phyloP scores from a whole-genome alignment of 2,113 vertebrate species.

The Anarhynchus alexandrinus region DNA sequence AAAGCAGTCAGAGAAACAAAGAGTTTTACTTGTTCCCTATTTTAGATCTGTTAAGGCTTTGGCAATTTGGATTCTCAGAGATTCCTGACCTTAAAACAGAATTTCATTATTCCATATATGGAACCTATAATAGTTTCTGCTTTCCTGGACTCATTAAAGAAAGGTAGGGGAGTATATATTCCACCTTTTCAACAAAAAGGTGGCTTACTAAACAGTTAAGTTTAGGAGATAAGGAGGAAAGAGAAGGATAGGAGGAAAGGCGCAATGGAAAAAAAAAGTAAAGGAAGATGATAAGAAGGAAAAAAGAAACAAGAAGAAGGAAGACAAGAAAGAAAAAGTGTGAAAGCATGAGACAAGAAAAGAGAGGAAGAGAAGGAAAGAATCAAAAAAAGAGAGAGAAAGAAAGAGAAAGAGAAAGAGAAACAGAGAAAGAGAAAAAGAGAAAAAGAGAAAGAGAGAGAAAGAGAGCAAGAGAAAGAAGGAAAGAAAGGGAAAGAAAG shows the following conservation, averaged over 20 bases:
- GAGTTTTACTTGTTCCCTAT: background rate
- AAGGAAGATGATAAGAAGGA: too few relatives aligned
- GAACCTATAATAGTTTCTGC: background rate
- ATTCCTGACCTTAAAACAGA: background rate
- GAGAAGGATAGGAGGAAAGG: background rate
- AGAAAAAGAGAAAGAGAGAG: too few relatives aligned
- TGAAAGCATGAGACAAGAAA: background rate
- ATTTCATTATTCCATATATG: background rate
- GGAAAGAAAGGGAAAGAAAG: fast-evolving
- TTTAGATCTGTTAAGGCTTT: background rate
- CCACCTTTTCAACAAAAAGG: background rate
- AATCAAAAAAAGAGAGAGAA: too few relatives aligned
- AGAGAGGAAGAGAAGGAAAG: too few relatives aligned
- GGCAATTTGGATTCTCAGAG: background rate
- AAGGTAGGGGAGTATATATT: background rate
- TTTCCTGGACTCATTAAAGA: background rate
- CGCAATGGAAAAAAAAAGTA: background rate
- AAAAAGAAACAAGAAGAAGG: background rate
- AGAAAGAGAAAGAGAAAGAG: too few relatives aligned
- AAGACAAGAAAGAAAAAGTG: background rate
- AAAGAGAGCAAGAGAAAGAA: too few relatives aligned
- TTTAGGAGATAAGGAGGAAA: background rate
- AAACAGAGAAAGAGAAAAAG: too few relatives aligned
- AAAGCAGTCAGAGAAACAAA: background rate
- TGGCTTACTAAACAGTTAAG: background rate